A percentile compares a stretch with the other conserved stretches of the same genome.
These are phyloP conservation scores for Patiria pectinifera DNA, from an alignment of 53 echinoderm and acorn worm genomes.

Conservation along the genomic window DNA sequence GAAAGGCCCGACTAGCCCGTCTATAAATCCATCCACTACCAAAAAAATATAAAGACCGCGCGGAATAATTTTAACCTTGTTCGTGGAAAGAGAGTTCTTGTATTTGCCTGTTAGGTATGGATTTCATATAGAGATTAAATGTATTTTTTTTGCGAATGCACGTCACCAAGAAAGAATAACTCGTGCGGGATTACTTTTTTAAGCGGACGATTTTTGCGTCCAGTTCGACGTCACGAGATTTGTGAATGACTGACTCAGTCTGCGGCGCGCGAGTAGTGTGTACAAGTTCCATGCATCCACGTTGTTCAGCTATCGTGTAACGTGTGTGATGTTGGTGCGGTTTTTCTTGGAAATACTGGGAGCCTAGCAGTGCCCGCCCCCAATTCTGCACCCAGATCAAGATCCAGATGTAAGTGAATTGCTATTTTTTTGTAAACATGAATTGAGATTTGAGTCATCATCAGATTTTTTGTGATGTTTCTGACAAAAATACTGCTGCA, in stretches of 20 bases:
- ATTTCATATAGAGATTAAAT: background rate
- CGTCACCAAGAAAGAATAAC: background rate
- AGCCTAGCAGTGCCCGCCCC: background rate
- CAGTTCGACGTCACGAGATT: constrained; percentile 40
- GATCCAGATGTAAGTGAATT: too few relatives aligned
- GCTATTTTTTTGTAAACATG: too few relatives aligned
- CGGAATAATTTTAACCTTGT: background rate
- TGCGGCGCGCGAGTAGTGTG: background rate
- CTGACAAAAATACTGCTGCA: too few relatives aligned
- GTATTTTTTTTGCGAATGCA: background rate
- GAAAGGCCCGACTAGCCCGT: constrained; percentile 26
- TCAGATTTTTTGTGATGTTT: too few relatives aligned
- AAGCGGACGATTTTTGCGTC: background rate
- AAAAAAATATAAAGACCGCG: background rate
- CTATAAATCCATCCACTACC: constrained; percentile 23
- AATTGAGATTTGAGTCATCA: too few relatives aligned
- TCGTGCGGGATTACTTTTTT: constrained; percentile 20
- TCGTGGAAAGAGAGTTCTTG: background rate
- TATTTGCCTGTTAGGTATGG: background rate
- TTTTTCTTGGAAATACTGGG: constrained; percentile 18
- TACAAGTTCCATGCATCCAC: background rate
- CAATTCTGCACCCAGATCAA: background rate
- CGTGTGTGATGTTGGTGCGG: background rate
- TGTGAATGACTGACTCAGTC: constrained; percentile 31
- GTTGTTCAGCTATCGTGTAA: background rate